Base-by-base conservation (phyloP, 2,113 vertebrate genomes). In the Brachyhypopomus occidentalis region DNA sequence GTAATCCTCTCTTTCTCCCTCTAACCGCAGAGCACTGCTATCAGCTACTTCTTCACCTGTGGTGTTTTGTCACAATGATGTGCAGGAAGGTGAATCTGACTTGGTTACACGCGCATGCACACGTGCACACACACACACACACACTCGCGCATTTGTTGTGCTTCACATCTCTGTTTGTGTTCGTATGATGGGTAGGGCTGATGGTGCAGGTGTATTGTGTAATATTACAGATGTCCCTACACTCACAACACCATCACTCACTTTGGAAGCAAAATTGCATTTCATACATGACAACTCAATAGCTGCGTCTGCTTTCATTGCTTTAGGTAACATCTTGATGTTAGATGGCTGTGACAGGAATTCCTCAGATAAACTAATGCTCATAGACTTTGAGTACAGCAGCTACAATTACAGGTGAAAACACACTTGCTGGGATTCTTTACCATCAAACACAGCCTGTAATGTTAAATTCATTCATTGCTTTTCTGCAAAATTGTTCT, bases 361-460 rank as follows among this genome's bases (percentile, higher is more conserved):
- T 8, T 83, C 92, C 5, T 86, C 85, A 0, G 94, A 96, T 14
- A 93, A 82, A 58, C 94, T 98, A 34, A 98, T 98, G 97, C 91
- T 98, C 45, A 97, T 98, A 1, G 97, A 98, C 89, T 98, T 98
- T 27, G 97, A 98, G 84, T 98, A 98, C 92, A 98, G 97, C 94
- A 97, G 97, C 86, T 98, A 98, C 80, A 98, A 98, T 90, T 97
- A 97, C 92, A 94, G 97, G 96, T 96, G 45, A 52, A 52, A 52
- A 3, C 30, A 30, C 30, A 30, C 30, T 30, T 30, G 30, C 30
- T 70, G 36, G 1, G 41, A 19, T 41, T 41, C 19, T n/a, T 41
- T 41, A 41, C 34, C 36, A 38, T 23, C 19, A 41, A 20, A 70
- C 36, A 14, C 9, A 52, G 45, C 45, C 2, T 52, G 12, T 52